Conservation (phyloP, 2,797 vertebrate genomes). For the Melanotaenia trifasciata region DNA sequence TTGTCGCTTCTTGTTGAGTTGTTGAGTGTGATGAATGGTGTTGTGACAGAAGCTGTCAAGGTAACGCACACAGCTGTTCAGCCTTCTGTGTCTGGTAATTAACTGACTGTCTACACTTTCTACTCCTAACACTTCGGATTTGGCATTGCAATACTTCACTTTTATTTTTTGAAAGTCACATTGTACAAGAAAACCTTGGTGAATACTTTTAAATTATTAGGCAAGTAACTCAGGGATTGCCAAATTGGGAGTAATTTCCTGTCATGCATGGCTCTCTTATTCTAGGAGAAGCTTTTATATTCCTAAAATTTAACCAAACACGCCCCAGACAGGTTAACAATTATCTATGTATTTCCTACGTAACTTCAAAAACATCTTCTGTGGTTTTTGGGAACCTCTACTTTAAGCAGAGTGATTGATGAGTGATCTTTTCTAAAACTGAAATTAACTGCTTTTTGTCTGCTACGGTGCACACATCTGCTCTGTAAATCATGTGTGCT, state of each 20-base stretch:
- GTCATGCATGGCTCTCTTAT: conserved; percentile 38
- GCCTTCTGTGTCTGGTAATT: conserved; percentile 59
- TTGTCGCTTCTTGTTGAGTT: conserved; percentile 30
- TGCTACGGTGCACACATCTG: conserved; percentile 4
- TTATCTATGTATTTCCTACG: conserved; percentile 41
- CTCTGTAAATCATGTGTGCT: conserved; percentile 14
- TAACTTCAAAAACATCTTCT: conserved; percentile 42
- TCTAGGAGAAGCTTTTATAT: conserved; percentile 52
- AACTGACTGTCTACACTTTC: conserved; percentile 54
- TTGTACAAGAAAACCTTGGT: conserved; percentile 17
- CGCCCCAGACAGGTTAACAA: conserved; percentile 61
- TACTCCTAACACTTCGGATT: conserved; percentile 21
- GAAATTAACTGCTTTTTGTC: conserved; percentile 17
- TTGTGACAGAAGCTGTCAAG: conserved; percentile 74
- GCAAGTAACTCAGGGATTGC: conserved; percentile 30
- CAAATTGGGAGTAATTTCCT: conserved; percentile 56
- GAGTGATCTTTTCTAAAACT: conserved; percentile 36
- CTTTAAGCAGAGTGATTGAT: conserved; percentile 54
- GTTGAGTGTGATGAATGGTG: conserved; percentile 73
- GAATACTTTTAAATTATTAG: conserved; percentile 55
- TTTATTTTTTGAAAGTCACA: conserved; percentile 20
- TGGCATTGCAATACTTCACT: conserved; percentile 7
- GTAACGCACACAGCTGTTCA: conserved; percentile 49
- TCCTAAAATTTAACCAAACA: conserved; percentile 40
- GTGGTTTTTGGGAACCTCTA: conserved; percentile 50